Percentiles rank a stretch among this genome's conserved stretches.
Conservation (phyloP, 1,140 invertebrate genomes). For the Drosophila burlai region DNA sequence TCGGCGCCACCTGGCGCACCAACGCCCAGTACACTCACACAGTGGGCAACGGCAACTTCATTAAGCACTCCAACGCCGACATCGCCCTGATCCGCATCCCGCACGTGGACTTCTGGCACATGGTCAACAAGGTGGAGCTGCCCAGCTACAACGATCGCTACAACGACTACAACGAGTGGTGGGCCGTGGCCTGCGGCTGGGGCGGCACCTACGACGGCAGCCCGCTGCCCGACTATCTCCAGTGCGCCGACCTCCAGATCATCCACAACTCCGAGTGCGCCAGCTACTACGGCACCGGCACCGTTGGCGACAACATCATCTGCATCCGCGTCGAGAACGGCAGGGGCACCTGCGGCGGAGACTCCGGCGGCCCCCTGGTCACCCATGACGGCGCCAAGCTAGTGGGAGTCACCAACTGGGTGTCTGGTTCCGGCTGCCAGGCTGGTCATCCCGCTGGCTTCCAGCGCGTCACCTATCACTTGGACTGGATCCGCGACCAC, state of each 20-base stretch:
- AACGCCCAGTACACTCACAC: conserved; percentile 35
- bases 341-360: conserved; percentile 79
- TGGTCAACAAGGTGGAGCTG: conserved; percentile 45
- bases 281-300: conserved; percentile 22
- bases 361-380: conserved; percentile 86
- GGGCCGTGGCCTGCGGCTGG: conserved; percentile 52
- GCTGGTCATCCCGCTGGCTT: conserved; percentile 37
- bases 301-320: conserved; percentile 40
- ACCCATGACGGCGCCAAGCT: conserved; percentile 79
- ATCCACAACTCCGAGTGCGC: conserved; percentile 40
- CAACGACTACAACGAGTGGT: conserved; percentile 46
- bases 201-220: conserved; percentile 48
- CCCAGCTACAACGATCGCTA: conserved; percentile 45
- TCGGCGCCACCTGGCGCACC: conserved; percentile 40
- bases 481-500: conserved; percentile 47
- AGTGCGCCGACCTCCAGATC: conserved; percentile 47
- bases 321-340: conserved; percentile 43
- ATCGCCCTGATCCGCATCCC: conserved; percentile 41
- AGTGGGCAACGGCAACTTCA: conserved; percentile 33
- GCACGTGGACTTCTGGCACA: conserved; percentile 43
- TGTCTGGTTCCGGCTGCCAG: conserved; percentile 27
- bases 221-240: conserved; percentile 37
- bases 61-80: conserved; percentile 15
- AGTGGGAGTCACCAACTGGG: conserved; percentile 85
- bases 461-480: conserved; percentile 39